Evolutionary conservation across 2,888 invertebrate species (phyloP).

Genomic region (Plutella xylostella): DNA sequence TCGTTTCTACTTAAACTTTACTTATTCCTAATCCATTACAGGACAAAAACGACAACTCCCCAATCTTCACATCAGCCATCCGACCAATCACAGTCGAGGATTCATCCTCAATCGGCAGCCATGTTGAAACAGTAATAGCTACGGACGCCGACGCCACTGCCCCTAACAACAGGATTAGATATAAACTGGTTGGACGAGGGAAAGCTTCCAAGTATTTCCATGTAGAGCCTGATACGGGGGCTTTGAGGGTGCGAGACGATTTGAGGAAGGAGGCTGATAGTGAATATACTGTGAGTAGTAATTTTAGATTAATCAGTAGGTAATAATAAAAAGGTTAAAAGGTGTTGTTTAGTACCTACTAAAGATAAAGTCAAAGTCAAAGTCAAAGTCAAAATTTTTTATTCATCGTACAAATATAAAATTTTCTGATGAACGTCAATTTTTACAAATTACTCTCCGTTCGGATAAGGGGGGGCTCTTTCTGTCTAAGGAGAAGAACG

Average conservation of each 20-base stretch:
- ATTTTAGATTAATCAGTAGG: background rate
- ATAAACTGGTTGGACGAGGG: slow-evolving; percentile 85
- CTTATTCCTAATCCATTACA: slow-evolving; percentile 31
- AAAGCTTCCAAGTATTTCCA: slow-evolving; percentile 89
- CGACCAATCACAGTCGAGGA: slow-evolving; percentile 88
- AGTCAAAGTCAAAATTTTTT: no score
- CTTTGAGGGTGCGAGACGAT: slow-evolving; percentile 84
- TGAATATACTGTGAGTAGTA: slow-evolving; percentile 82
- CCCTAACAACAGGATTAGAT: slow-evolving; percentile 83
- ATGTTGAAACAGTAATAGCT: slow-evolving; percentile 83
- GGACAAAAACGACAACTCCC: slow-evolving; percentile 91
- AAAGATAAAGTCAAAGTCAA: no score
- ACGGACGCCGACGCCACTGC: slow-evolving; percentile 87
- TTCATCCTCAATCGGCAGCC: slow-evolving; percentile 83
- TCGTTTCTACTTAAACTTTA: background rate
- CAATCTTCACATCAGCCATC: slow-evolving; percentile 85
- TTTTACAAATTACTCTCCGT: no score
- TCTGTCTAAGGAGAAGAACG: no score
- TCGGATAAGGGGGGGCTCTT: no score
- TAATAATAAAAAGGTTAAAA: no score
- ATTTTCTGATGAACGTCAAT: no score
- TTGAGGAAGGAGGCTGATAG: slow-evolving; percentile 87
- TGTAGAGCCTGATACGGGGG: slow-evolving; percentile 87
- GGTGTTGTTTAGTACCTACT: no score
- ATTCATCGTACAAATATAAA: no score